These are phyloP conservation scores for Mesorhabditis belari DNA, from an alignment of 2,888 invertebrate species.

Conservation along the genomic window DNA sequence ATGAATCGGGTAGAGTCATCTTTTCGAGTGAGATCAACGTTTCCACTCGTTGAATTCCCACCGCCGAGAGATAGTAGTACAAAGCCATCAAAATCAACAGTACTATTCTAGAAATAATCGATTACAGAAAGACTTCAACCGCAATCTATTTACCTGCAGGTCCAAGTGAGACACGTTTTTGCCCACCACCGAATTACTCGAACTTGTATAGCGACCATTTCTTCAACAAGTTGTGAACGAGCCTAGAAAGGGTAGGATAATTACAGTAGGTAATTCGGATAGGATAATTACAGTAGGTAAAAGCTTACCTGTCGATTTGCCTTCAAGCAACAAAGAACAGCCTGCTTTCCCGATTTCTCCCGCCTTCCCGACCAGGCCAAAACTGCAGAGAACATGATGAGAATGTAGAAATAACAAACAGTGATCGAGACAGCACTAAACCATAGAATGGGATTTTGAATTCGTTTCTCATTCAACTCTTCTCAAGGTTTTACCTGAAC, in stretches of 20 bases:
- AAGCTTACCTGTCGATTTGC: constrained; percentile 31
- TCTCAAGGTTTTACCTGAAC: constrained; percentile 26
- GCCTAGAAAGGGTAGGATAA: no score
- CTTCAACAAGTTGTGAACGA: constrained; percentile 19
- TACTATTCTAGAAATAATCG: not conserved
- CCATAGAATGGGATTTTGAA: no score
- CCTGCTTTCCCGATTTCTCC: constrained; percentile 24
- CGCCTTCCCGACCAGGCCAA: constrained; percentile 34
- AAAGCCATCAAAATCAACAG: constrained; percentile 22
- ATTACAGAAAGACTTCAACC: not conserved
- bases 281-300: no score
- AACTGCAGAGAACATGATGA: constrained; percentile 30
- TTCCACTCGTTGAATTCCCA: constrained; percentile 35
- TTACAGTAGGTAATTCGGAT: no score
- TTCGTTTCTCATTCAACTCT: constrained; percentile 26
- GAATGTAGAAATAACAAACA: constrained; percentile 26
- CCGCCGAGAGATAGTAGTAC: constrained; percentile 36
- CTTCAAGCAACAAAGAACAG: constrained; percentile 34
- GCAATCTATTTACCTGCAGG: constrained; percentile 11
- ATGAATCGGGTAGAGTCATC: constrained; percentile 49
- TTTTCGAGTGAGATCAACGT: constrained; percentile 45
- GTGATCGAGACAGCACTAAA: constrained; percentile 21
- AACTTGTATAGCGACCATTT: constrained; percentile 18
- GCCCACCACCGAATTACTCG: constrained; percentile 21
- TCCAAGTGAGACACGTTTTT: constrained; percentile 23